Evolutionary conservation across 2,888 invertebrate genomes (phyloP).

Genomic region (Diploptera punctata): DNA sequence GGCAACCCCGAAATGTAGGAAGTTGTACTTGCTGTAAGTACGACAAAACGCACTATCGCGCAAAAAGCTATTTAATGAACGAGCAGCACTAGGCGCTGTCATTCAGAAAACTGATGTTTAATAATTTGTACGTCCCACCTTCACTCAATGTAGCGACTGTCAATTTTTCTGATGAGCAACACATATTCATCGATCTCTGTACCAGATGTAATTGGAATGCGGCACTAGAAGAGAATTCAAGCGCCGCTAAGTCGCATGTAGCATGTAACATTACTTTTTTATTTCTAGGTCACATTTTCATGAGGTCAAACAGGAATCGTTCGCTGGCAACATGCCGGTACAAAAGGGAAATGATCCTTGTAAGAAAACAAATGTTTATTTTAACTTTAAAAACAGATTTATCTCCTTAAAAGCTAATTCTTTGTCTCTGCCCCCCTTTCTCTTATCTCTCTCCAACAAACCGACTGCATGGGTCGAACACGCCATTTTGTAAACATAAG

Average conservation of each 20-base stretch:
- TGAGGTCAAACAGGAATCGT: neutral
- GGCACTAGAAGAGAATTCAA: neutral
- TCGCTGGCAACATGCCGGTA: neutral
- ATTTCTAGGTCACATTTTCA: neutral
- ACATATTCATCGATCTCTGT: neutral
- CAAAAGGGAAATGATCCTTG: neutral
- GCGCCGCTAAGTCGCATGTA: neutral
- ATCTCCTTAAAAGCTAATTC: neutral
- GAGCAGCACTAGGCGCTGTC: no score
- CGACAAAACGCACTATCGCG: no score
- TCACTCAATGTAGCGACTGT: no score
- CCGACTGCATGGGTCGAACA: neutral
- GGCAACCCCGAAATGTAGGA: no score
- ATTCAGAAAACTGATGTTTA: no score
- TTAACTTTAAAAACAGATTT: neutral
- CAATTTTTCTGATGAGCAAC: neutral
- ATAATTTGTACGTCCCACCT: no score
- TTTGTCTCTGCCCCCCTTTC: neutral
- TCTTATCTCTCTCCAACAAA: neutral
- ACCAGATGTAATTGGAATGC: neutral
- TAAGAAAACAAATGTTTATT: constrained; percentile 5
- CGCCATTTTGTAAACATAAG: neutral
- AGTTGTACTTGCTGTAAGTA: no score
- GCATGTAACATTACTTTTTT: neutral
- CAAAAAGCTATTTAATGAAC: no score